phyloP scores from a whole-genome alignment of 2,113 vertebrate species.

The Egretta garzetta region DNA sequence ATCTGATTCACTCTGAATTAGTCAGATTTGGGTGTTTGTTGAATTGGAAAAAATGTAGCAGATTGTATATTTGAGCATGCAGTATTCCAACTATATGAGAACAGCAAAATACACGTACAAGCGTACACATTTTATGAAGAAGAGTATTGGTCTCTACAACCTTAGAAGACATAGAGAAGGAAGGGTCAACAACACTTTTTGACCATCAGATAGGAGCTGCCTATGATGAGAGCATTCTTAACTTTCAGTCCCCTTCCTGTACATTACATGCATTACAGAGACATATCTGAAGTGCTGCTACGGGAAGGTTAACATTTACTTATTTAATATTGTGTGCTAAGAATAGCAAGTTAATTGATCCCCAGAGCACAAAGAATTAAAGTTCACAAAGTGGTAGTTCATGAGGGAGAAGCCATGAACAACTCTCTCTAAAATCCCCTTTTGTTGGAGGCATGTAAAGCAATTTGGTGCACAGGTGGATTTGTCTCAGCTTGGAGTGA shows the following conservation, averaged over 20 bases:
- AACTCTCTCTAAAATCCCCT: not conserved
- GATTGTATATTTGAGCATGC: not conserved
- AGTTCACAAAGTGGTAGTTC: not conserved
- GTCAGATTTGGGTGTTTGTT: constrained; percentile 25
- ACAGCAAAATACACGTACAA: not conserved
- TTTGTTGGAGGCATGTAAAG: not conserved
- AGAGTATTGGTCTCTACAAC: not conserved
- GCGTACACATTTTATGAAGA: not conserved
- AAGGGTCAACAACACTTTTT: not conserved
- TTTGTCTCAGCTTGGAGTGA: not conserved
- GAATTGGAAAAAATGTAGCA: constrained; percentile 11
- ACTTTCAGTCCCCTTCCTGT: not conserved
- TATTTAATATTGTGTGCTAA: not conserved
- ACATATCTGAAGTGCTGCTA: not conserved
- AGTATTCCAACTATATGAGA: not conserved
- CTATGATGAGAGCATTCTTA: not conserved
- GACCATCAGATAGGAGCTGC: not conserved
- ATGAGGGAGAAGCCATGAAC: not conserved
- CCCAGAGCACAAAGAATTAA: not conserved
- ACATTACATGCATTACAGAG: not conserved
- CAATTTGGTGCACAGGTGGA: not conserved
- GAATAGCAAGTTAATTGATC: not conserved
- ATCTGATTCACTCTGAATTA: constrained; percentile 56
- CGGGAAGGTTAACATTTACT: constrained; percentile 10
- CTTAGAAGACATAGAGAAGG: not conserved